Evolutionary conservation across 2,113 vertebrate genomes (phyloP).

Genomic region (Opisthocomus hoazin): DNA sequence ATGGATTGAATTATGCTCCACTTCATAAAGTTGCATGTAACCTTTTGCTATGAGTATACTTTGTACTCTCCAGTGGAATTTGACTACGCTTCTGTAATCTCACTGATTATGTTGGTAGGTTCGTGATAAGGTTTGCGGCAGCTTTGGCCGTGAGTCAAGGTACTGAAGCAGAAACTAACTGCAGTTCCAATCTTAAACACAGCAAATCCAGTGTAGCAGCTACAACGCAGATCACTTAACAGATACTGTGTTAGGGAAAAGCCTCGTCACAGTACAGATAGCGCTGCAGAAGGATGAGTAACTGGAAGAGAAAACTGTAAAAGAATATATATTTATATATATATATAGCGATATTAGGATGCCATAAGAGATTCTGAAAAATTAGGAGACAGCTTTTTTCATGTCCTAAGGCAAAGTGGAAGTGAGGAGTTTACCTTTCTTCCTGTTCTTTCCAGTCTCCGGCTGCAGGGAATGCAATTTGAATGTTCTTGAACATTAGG

Average conservation of each 20-base stretch:
- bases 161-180: neutral
- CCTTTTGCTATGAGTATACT: neutral
- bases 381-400: neutral
- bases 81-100: neutral
- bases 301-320: neutral
- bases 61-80: neutral
- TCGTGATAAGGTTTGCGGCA: neutral
- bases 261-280: accelerated
- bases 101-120: neutral
- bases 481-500: neutral
- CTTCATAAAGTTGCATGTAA: neutral
- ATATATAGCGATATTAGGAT: neutral
- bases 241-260: neutral
- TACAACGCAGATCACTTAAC: neutral
- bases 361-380: neutral
- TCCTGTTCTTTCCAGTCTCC: neutral
- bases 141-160: neutral
- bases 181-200: neutral
- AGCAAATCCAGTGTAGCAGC: neutral
- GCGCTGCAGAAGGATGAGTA: neutral
- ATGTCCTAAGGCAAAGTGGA: neutral
- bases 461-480: neutral
- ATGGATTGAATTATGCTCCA: neutral
- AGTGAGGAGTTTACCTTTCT: neutral
- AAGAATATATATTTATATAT: neutral